These are phyloP conservation scores for Hipposideros larvatus DNA, from an alignment of 2,797 vertebrate genomes.

Conservation along the genomic window DNA sequence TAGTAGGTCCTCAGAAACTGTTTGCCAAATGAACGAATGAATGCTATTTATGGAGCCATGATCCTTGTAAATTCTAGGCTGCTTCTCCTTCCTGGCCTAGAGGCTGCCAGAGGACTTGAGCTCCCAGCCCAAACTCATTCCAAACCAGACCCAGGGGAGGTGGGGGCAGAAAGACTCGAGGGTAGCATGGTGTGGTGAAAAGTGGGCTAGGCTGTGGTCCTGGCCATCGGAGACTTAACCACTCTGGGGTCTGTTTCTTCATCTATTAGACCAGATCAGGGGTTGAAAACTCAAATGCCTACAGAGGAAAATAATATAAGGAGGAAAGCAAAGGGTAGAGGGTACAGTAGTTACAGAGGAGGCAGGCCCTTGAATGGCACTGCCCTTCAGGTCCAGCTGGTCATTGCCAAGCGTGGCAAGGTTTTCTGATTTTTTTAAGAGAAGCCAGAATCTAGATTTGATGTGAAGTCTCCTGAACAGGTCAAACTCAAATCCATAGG, in stretches of 20 bases:
- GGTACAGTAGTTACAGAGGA: not conserved
- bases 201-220: not conserved
- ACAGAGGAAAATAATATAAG: not conserved
- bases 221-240: no score
- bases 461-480: not conserved
- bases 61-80: not conserved
- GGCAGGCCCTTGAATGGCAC: not conserved
- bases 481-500: slow-evolving; percentile 35
- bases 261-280: not conserved
- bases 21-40: not conserved
- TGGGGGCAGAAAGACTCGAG: not conserved
- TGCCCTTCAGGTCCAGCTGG: not conserved
- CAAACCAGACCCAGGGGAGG: not conserved
- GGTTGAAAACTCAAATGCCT: not conserved
- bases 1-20: slow-evolving; percentile 42
- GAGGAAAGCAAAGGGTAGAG: not conserved
- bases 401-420: not conserved
- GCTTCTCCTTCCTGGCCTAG: not conserved
- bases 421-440: slow-evolving; percentile 42
- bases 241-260: not conserved
- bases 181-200: not conserved
- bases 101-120: not conserved
- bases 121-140: not conserved
- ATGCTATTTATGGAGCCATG: not conserved
- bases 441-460: slow-evolving; percentile 46